Base-by-base conservation (phyloP, 1,140 invertebrate species). In the Heliconius hewitsoni region DNA sequence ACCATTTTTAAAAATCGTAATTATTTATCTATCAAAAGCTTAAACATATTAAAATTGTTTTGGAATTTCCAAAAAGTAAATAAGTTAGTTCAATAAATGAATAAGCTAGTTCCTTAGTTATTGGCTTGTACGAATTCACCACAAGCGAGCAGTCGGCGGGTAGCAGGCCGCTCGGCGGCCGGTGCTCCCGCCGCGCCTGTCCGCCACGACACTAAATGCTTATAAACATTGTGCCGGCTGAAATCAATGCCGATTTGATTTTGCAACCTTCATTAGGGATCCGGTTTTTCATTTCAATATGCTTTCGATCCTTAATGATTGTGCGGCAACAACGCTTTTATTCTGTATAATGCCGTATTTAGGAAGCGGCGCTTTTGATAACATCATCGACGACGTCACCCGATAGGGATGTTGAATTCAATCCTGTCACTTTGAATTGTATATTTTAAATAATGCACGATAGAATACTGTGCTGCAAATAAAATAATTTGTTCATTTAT, bases 171-270 rank as follows among this genome's bases (percentile, higher is more conserved):
- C 60, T 30, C 60, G 80, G 52, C 76, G 77, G 73, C 66, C 81
- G 76, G 79, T 50, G 80, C 83, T 78, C 79, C 78, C 81, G 80
- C 82, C 86, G 82, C 82, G 85, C 83, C 83, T 87, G 88, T 90
- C 85, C 23, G 52, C 55, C 79, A 80, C 79, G 86, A 89, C 87
- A 86, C 86, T 90, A 89, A 91, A 87, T 88, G 88, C 87, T 87
- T 87, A 86, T 92, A 89, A 91, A 90, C 86, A 87, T 89, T 86
- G 89, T 88, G 87, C 88, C 85, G 77, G 74, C 85, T 90, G 87
- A 92, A 94, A 94, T 91, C 91, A 88, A 91, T 87, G 90, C 84
- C 90, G 88, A 92, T 93, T 93, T 91, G 89, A 93, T 92, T 91
- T 90, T 89, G 92, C 90, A 78, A 86, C 88, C 88, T 93, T 93